These are phyloP conservation scores for Typhlichthys eigenmanni DNA, from an alignment of 2,797 vertebrate genomes.

Conservation along the genomic window DNA sequence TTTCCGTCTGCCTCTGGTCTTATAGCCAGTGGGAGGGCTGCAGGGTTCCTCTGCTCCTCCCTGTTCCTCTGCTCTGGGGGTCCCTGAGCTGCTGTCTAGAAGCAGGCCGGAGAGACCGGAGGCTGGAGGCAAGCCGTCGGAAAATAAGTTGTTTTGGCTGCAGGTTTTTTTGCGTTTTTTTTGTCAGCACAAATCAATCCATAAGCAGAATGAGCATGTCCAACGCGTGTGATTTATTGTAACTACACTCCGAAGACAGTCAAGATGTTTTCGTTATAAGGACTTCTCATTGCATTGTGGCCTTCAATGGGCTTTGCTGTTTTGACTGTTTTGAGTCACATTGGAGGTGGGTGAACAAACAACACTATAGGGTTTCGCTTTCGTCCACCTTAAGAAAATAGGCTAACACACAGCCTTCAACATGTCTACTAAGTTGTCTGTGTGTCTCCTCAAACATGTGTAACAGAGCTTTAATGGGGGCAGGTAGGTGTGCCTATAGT, in stretches of 20 bases:
- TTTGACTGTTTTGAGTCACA: no score
- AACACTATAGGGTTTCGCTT: no score
- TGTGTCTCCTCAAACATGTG: no score
- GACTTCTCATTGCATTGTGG: no score
- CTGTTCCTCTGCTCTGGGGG: constrained; percentile 54
- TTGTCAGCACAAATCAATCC: constrained; percentile 38
- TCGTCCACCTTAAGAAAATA: no score
- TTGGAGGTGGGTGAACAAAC: no score
- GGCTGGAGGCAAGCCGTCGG: constrained; percentile 72
- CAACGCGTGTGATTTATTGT: not conserved
- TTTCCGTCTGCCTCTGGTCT: constrained; percentile 81
- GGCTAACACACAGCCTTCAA: no score
- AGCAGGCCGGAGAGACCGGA: constrained; percentile 72
- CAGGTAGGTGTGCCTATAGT: no score
- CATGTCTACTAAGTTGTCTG: no score
- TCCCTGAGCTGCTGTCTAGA: constrained; percentile 73
- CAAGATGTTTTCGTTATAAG: no score
- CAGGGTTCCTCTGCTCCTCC: constrained; percentile 64
- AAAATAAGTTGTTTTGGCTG: constrained; percentile 74
- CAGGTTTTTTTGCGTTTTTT: constrained; percentile 40
- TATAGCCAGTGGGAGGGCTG: constrained; percentile 80
- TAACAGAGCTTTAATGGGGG: no score
- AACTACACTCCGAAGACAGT: not conserved
- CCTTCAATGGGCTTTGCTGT: no score
- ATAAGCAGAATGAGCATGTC: constrained; percentile 60